Conservation (phyloP, 1,140 invertebrate species). For the Brachionus rubens region DNA sequence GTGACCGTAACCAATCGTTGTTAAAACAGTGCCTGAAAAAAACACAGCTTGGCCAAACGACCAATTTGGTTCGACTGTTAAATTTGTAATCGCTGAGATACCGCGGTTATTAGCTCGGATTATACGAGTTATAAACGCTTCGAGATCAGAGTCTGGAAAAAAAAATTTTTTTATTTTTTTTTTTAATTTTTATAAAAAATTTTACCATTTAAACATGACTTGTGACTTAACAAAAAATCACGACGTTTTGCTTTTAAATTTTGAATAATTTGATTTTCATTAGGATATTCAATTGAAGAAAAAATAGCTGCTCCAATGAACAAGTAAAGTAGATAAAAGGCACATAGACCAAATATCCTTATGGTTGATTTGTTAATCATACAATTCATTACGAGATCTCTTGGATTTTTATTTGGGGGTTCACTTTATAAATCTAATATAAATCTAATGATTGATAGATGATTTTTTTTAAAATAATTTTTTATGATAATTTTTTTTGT, state of each 20-base stretch:
- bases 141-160: conserved; percentile 69
- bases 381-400: conserved; percentile 19
- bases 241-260: conserved; percentile 63
- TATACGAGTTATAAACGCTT: conserved; percentile 70
- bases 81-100: conserved; percentile 72
- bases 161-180: neutral
- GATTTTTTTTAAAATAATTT: neutral
- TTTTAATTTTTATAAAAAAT: neutral
- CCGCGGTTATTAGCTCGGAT: conserved; percentile 72
- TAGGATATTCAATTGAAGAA: conserved; percentile 19
- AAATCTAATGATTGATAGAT: too few species aligned
- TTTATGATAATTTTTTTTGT: conserved; percentile 28
- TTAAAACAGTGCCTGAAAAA: conserved; percentile 94
- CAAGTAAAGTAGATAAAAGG: conserved; percentile 15
- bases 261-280: conserved; percentile 60
- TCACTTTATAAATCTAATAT: neutral
- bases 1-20: conserved; percentile 78
- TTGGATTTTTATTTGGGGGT: too few species aligned
- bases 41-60: conserved; percentile 85
- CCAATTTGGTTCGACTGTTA: conserved; percentile 68
- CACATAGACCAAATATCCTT: conserved; percentile 9
- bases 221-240: conserved; percentile 65
- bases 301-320: conserved; percentile 45
- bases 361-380: conserved; percentile 7
- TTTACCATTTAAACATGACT: conserved; percentile 65